Conservation (phyloP, 2,797 vertebrate genomes). For the Peromyscus aztecus region DNA sequence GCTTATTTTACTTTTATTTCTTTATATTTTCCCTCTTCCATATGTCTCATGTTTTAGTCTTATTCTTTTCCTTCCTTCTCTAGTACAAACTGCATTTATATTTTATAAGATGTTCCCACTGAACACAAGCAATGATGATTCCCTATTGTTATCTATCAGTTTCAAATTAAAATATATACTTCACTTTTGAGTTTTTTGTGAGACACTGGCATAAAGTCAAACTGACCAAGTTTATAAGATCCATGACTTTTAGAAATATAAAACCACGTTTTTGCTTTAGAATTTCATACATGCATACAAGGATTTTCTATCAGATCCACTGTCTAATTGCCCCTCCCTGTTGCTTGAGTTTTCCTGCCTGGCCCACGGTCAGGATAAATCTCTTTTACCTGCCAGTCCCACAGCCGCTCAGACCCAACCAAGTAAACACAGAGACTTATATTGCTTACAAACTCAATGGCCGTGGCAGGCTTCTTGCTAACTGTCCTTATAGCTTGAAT, state of each 20-base stretch:
- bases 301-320: background rate
- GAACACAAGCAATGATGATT: background rate
- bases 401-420: no score
- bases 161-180: background rate
- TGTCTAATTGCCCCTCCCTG: background rate
- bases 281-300: background rate
- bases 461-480: no score
- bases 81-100: background rate
- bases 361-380: no score
- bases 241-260: background rate
- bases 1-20: background rate
- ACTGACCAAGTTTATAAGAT: background rate
- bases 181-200: background rate
- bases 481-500: no score
- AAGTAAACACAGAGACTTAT: no score
- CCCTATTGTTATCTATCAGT: background rate
- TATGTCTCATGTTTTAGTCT: no score
- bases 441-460: no score
- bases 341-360: no score
- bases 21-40: background rate
- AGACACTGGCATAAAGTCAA: background rate
- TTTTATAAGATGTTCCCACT: background rate
- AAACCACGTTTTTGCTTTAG: background rate
- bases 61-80: background rate
- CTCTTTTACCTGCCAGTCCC: no score